Conservation (phyloP, 2,888 invertebrate species). For the Cheilosia urbana region DNA sequence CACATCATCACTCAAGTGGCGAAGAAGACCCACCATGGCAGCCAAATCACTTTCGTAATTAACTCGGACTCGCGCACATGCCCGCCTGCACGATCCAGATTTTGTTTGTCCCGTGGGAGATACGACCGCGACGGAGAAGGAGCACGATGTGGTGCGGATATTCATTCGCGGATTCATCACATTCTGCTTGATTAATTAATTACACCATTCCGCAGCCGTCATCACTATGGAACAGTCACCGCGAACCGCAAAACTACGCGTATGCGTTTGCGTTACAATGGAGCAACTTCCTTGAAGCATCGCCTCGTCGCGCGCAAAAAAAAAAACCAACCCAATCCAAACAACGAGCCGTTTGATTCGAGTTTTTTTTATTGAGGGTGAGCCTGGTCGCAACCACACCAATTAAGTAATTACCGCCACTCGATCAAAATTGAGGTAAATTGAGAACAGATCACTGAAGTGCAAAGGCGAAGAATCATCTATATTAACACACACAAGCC, state of each 20-base stretch:
- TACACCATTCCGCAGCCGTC: slow-evolving; percentile 70
- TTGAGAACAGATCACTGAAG: slow-evolving; percentile 61
- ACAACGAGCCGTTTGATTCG: slow-evolving; percentile 28
- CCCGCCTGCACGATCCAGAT: slow-evolving; percentile 54
- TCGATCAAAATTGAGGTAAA: slow-evolving; percentile 68
- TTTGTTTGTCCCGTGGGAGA: slow-evolving; percentile 35
- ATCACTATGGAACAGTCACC: slow-evolving; percentile 42
- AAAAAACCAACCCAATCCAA: slow-evolving; percentile 18
- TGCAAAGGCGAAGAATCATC: slow-evolving; percentile 19
- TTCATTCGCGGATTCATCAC: slow-evolving; percentile 40
- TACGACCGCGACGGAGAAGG: not conserved
- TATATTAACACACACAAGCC: slow-evolving; percentile 7
- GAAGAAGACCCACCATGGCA: not conserved
- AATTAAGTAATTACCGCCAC: slow-evolving; percentile 75
- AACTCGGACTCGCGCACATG: slow-evolving; percentile 28
- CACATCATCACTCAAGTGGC: slow-evolving; percentile 45
- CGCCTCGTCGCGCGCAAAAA: slow-evolving; percentile 25
- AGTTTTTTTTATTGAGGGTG: slow-evolving; percentile 16
- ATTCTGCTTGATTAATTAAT: slow-evolving; percentile 74
- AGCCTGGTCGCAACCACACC: slow-evolving; percentile 60
- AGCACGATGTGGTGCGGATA: slow-evolving; percentile 29
- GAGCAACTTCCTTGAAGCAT: slow-evolving; percentile 61
- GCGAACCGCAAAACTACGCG: slow-evolving; percentile 55
- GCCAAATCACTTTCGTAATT: slow-evolving; percentile 68
- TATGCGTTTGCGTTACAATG: slow-evolving; percentile 46